These are phyloP conservation scores for Trichosurus vulpecula DNA, from an alignment of 2,797 vertebrate genomes.

Conservation along the genomic window DNA sequence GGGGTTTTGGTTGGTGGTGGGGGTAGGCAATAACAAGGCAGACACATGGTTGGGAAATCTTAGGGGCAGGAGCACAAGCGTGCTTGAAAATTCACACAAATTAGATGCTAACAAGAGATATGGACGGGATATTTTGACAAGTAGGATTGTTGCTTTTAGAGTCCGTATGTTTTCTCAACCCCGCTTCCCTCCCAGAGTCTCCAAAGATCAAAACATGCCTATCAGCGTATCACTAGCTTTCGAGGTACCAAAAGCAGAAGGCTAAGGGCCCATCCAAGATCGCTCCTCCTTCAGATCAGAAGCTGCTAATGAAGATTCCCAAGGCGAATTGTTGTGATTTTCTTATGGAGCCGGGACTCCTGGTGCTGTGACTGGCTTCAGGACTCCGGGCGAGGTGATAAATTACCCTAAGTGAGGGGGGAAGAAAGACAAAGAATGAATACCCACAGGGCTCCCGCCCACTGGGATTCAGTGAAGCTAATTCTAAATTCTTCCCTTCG, in stretches of 20 bases:
- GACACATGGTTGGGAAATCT: not conserved
- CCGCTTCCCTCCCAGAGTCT: not conserved
- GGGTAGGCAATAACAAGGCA: not conserved
- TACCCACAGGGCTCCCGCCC: not conserved
- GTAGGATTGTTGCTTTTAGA: conserved; percentile 35
- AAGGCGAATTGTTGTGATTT: not conserved
- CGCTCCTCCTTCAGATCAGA: not conserved
- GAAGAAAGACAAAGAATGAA: not conserved
- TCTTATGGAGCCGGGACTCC: not conserved
- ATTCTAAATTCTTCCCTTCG: not conserved
- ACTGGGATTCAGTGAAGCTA: not conserved
- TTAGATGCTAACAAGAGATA: not conserved
- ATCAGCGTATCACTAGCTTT: not conserved
- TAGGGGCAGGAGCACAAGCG: not conserved
- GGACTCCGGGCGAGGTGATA: not conserved
- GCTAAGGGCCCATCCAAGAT: not conserved
- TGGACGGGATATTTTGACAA: not conserved
- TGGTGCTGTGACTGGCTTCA: accelerated
- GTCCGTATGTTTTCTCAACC: not conserved
- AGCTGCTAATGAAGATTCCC: not conserved
- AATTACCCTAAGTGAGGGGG: not conserved
- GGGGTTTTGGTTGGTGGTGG: not conserved
- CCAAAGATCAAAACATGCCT: not conserved
- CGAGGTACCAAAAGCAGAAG: not conserved
- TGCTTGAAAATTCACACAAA: not conserved